Conservation (phyloP, 2,888 invertebrate species). For the Drosophila sordidapex region DNA sequence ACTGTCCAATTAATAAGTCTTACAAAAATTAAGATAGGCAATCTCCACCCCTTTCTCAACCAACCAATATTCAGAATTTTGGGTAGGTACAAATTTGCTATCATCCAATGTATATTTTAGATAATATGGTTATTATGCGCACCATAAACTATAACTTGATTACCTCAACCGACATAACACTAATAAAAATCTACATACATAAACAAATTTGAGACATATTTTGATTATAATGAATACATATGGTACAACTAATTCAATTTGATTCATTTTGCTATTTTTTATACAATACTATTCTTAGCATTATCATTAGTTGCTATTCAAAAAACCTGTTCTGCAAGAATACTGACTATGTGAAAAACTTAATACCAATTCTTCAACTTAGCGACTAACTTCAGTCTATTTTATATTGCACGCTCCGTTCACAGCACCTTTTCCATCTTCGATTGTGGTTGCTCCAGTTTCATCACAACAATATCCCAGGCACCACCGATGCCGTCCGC, state of each 20-base stretch:
- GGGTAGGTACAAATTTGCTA: neutral
- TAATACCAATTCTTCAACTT: slow-evolving; percentile 51
- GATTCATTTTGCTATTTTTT: neutral
- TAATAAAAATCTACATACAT: slow-evolving; percentile 18
- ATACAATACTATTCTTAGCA: slow-evolving; percentile 1
- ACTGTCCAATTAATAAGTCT: neutral
- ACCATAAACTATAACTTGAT: neutral
- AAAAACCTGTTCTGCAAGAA: slow-evolving; percentile 44
- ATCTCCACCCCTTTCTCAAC: neutral
- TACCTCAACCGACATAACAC: slow-evolving; percentile 7
- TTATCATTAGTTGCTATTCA: slow-evolving; percentile 1
- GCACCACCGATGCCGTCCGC: slow-evolving; percentile 71
- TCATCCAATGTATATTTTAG: neutral
- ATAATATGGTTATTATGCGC: neutral
- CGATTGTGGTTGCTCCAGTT: slow-evolving; percentile 17
- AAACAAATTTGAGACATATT: slow-evolving; percentile 22
- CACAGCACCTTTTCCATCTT: slow-evolving; percentile 54
- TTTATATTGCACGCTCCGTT: slow-evolving; percentile 40
- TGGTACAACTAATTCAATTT: slow-evolving; percentile 1
- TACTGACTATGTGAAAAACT: slow-evolving; percentile 64
- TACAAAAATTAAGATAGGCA: neutral
- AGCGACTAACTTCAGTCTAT: slow-evolving; percentile 61
- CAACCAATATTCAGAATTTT: neutral
- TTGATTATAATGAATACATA: slow-evolving; percentile 13
- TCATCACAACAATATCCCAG: slow-evolving; percentile 71